These are phyloP conservation scores for Drosophila serrata DNA, from an alignment of 1,140 invertebrate species.

Conservation along the genomic window DNA sequence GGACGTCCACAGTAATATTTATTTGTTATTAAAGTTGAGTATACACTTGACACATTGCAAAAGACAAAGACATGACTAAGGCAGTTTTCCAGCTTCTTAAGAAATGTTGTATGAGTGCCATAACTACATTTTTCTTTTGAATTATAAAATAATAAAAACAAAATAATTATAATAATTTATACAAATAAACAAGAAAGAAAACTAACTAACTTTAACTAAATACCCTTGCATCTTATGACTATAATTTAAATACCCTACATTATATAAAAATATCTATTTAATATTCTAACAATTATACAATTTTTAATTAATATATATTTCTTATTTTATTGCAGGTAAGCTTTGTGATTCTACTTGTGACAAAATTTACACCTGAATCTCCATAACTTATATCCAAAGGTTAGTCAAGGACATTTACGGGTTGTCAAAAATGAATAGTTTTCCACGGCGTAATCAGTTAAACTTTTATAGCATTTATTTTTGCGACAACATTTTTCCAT, in stretches of 20 bases:
- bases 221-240: no score
- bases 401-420: neutral
- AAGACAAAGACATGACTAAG: constrained; percentile 14
- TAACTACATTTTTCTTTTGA: neutral
- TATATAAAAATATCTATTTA: neutral
- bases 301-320: constrained; percentile 14
- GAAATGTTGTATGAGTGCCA: neutral
- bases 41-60: constrained; percentile 13
- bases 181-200: no score
- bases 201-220: no score
- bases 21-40: neutral
- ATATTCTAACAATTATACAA: neutral
- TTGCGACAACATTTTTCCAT: neutral
- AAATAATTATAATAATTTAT: no score
- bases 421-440: neutral
- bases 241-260: no score
- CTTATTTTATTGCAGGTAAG: constrained; percentile 54
- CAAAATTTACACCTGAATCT: neutral
- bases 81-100: neutral
- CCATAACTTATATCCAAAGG: neutral
- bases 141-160: neutral
- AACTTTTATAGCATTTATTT: neutral
- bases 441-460: neutral
- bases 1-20: neutral
- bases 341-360: neutral